Base-by-base conservation (phyloP, 2,888 invertebrate species). In the Acanthosoma haemorrhoidale region DNA sequence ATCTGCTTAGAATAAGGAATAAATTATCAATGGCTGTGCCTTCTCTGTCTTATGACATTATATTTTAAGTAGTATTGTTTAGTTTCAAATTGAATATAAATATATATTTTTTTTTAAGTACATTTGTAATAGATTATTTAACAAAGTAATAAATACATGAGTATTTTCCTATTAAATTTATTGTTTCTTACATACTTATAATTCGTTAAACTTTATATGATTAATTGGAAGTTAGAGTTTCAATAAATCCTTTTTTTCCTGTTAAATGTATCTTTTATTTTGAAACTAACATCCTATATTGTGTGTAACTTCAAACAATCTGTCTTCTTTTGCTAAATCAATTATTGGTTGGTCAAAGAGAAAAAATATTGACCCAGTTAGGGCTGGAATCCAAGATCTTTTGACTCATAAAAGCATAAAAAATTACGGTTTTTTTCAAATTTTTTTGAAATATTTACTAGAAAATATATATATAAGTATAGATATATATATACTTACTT, bases 1-100 rank as follows among this genome's bases (percentile, higher is more conserved):
- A 11, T 18, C 21, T 36, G 61, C 61, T 61, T 61, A 8, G n/a
- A 36, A 61, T 38, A 21, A 32, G 32, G 36, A 16, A 16, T 36
- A 38, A 34, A 36, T 61, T 38, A 61, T 61, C 32, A 18, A 36
- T 61, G 61, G 61, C 61, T 61, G 61, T 61, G 61, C 61, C 34
- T 61, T 61, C 21, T 61, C 61, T 61, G 61, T 61, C 51, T 51
- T 25, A 51, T 25, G 51, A 51, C 51, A n/a, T 51, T 51, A 51
- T 51, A 51, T 51, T 51, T 51, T 51, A 51, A 51, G 51, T 51
- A 51, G 51, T 34, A 60, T 16, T 60, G 36, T 34, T 34, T 60
- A 60, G 32, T 34, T 60, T 60, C 32, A 60, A 34, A 60, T 34
- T 60, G 13, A 32, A 18, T 60, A 60, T 60, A 60, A 31, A 59